Conservation (phyloP, 1,140 invertebrate genomes). For the Eumaeus atala region DNA sequence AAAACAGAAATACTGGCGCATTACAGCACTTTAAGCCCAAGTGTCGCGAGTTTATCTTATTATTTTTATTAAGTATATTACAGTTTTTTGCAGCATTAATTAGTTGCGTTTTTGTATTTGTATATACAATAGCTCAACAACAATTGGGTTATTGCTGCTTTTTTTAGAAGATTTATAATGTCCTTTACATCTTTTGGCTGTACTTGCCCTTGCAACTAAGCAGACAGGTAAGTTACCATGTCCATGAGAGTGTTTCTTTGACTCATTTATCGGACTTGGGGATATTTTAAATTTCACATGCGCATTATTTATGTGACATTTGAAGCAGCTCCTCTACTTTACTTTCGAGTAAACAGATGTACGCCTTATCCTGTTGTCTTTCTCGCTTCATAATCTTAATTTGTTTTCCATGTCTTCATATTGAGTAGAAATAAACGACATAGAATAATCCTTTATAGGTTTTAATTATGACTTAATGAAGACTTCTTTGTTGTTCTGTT, state of each 20-base stretch:
- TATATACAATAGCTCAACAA: slow-evolving; percentile 18
- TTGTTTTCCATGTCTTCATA: slow-evolving; percentile 20
- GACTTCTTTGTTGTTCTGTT: slow-evolving; percentile 15
- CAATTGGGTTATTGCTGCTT: no score
- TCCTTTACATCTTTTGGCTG: slow-evolving; percentile 20
- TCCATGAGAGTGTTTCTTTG: slow-evolving; percentile 19
- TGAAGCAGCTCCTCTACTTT: slow-evolving; percentile 18
- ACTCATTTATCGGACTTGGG: slow-evolving; percentile 17
- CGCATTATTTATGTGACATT: slow-evolving; percentile 15
- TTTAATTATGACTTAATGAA: slow-evolving; percentile 17
- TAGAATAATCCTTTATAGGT: slow-evolving; percentile 19
- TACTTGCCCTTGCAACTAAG: no score
- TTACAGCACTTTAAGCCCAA: no score
- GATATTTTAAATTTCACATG: slow-evolving; percentile 19
- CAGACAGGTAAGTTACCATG: slow-evolving; percentile 14
- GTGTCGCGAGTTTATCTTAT: no score
- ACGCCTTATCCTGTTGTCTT: slow-evolving; percentile 18
- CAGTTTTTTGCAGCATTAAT: slow-evolving; percentile 18
- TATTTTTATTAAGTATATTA: no score
- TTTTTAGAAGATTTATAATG: slow-evolving; percentile 21
- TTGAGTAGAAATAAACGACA: slow-evolving; percentile 17
- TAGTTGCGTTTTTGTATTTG: slow-evolving; percentile 19
- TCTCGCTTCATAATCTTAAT: slow-evolving; percentile 9
- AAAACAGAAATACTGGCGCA: no score
- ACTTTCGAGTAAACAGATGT: slow-evolving; percentile 16